Percentiles rank a stretch among this genome's conserved stretches.
phyloP scores from a whole-genome alignment of 2,888 invertebrate genomes.

The Drosophila nigritarsus region DNA sequence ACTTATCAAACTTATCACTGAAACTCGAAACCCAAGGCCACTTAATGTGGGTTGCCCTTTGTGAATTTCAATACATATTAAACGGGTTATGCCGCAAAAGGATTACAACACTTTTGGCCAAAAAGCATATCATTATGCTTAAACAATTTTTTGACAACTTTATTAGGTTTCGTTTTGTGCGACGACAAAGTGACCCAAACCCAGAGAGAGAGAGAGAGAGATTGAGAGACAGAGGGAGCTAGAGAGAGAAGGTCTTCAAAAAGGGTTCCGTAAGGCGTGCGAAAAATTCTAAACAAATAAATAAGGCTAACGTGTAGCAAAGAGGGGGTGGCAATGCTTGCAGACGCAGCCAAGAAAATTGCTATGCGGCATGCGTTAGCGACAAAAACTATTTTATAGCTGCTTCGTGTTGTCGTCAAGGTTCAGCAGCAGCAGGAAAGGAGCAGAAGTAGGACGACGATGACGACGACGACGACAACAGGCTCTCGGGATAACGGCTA shows the following conservation, averaged over 20 bases:
- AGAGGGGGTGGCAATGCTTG: background rate
- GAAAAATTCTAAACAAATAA: conserved; percentile 77
- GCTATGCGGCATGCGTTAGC: conserved; percentile 79
- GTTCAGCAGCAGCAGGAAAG: conserved; percentile 35
- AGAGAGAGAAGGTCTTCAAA: conserved; percentile 27
- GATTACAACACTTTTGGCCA: conserved; percentile 76
- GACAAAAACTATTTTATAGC: conserved; percentile 78
- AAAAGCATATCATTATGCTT: conserved; percentile 80
- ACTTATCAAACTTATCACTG: conserved; percentile 77
- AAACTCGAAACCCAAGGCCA: conserved; percentile 54
- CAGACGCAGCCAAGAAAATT: conserved; percentile 57
- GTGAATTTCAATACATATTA: conserved; percentile 78
- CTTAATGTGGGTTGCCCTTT: conserved; percentile 74
- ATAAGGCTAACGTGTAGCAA: conserved; percentile 68
- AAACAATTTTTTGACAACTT: conserved; percentile 81
- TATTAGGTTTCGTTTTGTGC: conserved; percentile 71
- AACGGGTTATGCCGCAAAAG: conserved; percentile 80
- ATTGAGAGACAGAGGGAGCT: too few species aligned
- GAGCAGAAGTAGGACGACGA: background rate
- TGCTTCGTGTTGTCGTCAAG: conserved; percentile 79
- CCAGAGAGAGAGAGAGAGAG: background rate
- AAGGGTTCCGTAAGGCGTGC: conserved; percentile 74
- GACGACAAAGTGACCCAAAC: conserved; percentile 53
- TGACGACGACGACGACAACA: conserved; percentile 29
- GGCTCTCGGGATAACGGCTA: conserved; percentile 50